These are phyloP conservation scores for Galeruca laticollis DNA, from an alignment of 2,888 invertebrate genomes.

Conservation along the genomic window DNA sequence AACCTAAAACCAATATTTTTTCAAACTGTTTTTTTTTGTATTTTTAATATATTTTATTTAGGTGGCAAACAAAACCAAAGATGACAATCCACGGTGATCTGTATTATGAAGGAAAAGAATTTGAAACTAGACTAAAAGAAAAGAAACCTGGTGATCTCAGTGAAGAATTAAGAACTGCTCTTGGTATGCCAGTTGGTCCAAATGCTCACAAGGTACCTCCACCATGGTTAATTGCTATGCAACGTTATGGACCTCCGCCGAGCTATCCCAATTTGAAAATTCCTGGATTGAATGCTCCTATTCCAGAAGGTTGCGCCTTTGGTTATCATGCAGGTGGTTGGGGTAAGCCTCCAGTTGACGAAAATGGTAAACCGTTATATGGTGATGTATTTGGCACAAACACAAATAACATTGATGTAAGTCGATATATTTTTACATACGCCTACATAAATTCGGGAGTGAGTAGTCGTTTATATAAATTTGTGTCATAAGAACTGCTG, in stretches of 20 bases:
- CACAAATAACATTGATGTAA: constrained; percentile 78
- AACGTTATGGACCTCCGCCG: constrained; percentile 98
- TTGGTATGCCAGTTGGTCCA: constrained; percentile 99
- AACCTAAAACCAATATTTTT: no score
- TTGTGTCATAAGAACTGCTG: no score
- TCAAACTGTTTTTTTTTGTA: constrained; percentile 20
- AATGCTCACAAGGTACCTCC: constrained; percentile 89
- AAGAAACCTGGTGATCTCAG: constrained; percentile 98
- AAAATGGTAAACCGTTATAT: constrained; percentile 96
- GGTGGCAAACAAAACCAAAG: constrained; percentile 98
- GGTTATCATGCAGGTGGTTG: constrained; percentile 99
- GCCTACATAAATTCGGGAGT: no score
- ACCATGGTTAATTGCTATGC: constrained; percentile 97
- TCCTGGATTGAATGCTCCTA: constrained; percentile 97
- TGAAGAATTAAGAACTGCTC: constrained; percentile 94
- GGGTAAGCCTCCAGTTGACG: constrained; percentile 99
- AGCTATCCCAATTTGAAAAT: constrained; percentile 99
- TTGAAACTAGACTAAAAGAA: constrained; percentile 96
- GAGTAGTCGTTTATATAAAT: no score
- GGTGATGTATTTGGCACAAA: constrained; percentile 98
- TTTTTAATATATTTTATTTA: constrained; percentile 56
- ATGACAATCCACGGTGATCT: constrained; percentile 99
- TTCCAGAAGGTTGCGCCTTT: constrained; percentile 97
- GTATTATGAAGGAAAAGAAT: constrained; percentile 99
- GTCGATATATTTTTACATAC: constrained; percentile 50